phyloP scores from a whole-genome alignment of 1,140 invertebrate genomes.

The Sitodiplosis mosellana region DNA sequence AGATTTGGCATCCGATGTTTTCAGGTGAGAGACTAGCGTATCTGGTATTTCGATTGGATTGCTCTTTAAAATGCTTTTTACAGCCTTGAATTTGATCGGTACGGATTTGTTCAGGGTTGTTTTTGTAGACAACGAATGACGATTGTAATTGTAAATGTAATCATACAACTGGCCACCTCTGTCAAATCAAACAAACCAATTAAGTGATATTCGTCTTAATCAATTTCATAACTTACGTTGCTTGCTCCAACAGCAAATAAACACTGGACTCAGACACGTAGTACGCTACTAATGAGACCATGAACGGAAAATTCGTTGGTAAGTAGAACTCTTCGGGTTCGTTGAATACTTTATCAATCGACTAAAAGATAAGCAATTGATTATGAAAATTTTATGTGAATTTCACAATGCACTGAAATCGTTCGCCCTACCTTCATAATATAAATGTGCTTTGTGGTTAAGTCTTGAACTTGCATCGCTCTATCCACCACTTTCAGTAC shows the following conservation, averaged over 20 bases:
- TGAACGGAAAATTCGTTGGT: conserved; percentile 29
- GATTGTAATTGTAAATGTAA: conserved; percentile 19
- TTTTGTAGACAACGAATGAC: too few relatives aligned
- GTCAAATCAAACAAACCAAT: neutral
- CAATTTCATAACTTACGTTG: conserved; percentile 11
- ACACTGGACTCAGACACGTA: conserved; percentile 30
- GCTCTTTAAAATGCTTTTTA: too few relatives aligned
- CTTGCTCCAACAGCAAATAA: conserved; percentile 27
- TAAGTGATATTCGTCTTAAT: neutral
- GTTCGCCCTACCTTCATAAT: conserved; percentile 22
- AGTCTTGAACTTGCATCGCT: conserved; percentile 28
- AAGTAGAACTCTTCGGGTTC: conserved; percentile 25
- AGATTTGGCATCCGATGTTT: neutral
- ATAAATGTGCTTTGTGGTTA: conserved; percentile 23
- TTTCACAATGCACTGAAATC: neutral
- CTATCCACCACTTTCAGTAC: conserved; percentile 24
- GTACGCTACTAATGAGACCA: conserved; percentile 26
- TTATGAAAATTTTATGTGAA: neutral
- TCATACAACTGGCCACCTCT: conserved; percentile 25
- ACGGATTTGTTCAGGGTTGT: too few relatives aligned
- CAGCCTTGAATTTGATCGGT: too few relatives aligned
- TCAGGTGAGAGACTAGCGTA: too few relatives aligned
- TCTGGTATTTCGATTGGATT: too few relatives aligned
- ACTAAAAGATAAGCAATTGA: conserved; percentile 9
- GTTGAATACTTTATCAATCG: conserved; percentile 26